Evolutionary conservation across 64 coral and sea anemone genomes (phyloP), one percentile per base, ranked within the genome.

Genomic region (Acropora tenuis): DNA sequence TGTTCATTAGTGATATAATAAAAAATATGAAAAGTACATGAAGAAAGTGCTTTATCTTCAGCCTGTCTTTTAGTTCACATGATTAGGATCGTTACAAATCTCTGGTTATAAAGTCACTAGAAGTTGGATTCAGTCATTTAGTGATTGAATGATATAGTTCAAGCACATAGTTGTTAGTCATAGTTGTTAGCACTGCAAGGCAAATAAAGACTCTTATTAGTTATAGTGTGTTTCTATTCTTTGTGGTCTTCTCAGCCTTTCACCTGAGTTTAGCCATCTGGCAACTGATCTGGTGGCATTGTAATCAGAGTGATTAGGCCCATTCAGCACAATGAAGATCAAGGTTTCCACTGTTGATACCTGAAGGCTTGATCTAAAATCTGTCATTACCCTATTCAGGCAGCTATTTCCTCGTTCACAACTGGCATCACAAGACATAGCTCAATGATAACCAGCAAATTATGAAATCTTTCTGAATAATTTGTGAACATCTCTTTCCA

Each of bases 261-360:
- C 3, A 1, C 88, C 52, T 89, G 75, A 79, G 18, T 58, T 58
- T 42, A 89, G 75, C 87, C 75, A 89, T 65, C 75, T 44, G 78
- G 44, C 10, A 43, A 79, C 87, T 78, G 53, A 41, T 78, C 74
- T 43, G n/a, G 75, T 78, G 19, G 87, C 74, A 89, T 78, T 66
- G 67, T 67, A 89, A 1, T 89, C 87, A 45, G 60, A n/a, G 30
- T 58, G 49, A 16, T 19, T 53, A 79, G 41, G 68, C 44, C 57
- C 75, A 89, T 78, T 79, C 73, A 79, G 44, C 79, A 58, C 61
- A 40, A 79, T 89, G 86, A 76, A 76, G 71, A 88, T 88, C 69
- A 88, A 74, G 71, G 85, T 45, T 52, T 88, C 71, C 44, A 88
- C 69, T 73, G 85, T 88, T 4, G 69, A 75, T 57, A 75, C 85